phyloP scores from a whole-genome alignment of 1,140 invertebrate genomes.

The Atta cephalotes region DNA sequence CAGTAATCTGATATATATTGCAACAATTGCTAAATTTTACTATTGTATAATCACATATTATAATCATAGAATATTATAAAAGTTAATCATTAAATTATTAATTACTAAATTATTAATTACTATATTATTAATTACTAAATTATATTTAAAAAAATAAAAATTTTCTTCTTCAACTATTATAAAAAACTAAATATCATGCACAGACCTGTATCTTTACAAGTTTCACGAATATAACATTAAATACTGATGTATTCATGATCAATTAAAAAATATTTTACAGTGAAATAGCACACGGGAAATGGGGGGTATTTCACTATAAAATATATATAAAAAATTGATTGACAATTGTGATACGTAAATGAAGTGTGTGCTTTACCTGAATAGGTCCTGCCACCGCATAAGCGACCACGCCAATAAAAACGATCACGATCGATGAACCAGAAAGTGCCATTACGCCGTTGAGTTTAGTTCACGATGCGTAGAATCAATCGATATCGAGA shows the following conservation, averaged over 20 bases:
- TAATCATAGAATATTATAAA: not conserved
- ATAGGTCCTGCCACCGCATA: conserved; percentile 40
- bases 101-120: not conserved
- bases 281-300: not conserved
- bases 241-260: not conserved
- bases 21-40: not conserved
- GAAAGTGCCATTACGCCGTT: conserved; percentile 40
- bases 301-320: too few relatives aligned
- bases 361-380: conserved; percentile 60
- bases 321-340: not conserved
- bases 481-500: not conserved
- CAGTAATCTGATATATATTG: not conserved
- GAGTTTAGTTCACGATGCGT: not conserved
- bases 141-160: not conserved
- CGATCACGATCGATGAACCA: conserved; percentile 43
- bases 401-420: conserved; percentile 48
- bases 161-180: not conserved
- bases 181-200: not conserved
- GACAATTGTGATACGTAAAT: not conserved
- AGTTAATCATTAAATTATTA: not conserved
- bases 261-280: not conserved
- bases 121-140: not conserved
- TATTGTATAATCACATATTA: not conserved
- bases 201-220: not conserved
- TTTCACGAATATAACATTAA: not conserved